Evolutionary conservation across 2,113 vertebrate genomes (phyloP).

Genomic region (Nothoprocta pentlandii): DNA sequence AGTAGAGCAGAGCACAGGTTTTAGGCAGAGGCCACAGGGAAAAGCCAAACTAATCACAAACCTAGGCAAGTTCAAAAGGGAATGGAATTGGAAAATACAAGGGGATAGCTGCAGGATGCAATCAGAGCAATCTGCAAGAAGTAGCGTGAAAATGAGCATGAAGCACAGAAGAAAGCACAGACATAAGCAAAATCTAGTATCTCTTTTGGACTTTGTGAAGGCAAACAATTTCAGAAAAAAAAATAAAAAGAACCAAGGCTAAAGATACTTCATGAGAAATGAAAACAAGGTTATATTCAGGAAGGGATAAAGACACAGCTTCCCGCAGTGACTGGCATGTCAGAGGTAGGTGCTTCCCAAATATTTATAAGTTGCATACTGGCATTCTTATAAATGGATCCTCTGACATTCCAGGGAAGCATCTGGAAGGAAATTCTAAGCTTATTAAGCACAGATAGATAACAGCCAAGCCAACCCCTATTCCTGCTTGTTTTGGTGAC

Average conservation of each 20-base stretch:
- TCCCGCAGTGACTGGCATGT: neutral
- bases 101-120: neutral
- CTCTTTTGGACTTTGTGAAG: neutral
- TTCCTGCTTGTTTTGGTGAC: neutral
- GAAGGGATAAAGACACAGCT: neutral
- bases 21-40: neutral
- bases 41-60: neutral
- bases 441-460: constrained; percentile 54
- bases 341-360: neutral
- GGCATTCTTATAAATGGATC: neutral
- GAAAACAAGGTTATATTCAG: neutral
- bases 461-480: constrained; percentile 3
- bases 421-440: constrained; percentile 27
- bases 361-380: constrained; percentile 5
- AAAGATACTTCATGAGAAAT: neutral
- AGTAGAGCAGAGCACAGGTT: neutral
- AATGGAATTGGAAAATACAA: neutral
- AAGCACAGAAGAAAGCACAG: neutral
- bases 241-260: neutral
- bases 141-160: neutral
- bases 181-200: neutral
- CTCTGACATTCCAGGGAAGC: neutral
- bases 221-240: neutral
- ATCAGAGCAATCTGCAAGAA: neutral
- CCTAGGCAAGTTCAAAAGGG: neutral